These are phyloP conservation scores for Ephydatia muelleri DNA, from an alignment of 37 sponge, comb jelly and placozoan genomes.

Conservation along the genomic window DNA sequence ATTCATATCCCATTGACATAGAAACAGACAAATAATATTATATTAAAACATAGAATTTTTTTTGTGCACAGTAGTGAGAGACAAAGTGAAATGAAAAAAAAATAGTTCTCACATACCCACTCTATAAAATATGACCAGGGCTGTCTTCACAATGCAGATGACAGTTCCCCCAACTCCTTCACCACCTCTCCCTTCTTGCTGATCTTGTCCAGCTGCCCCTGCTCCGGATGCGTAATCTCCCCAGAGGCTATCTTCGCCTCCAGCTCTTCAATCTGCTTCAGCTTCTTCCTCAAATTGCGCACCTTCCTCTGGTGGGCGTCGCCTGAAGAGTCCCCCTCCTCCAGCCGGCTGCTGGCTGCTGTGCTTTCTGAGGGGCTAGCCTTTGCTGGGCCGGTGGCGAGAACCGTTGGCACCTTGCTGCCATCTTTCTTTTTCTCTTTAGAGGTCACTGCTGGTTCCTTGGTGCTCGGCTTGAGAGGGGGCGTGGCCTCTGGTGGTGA, in stretches of 20 bases:
- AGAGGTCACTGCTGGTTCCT: neutral
- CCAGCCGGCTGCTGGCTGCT: neutral
- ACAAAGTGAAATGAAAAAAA: too few relatives aligned
- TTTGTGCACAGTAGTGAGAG: too few relatives aligned
- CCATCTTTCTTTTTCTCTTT: too few relatives aligned
- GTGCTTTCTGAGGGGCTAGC: neutral
- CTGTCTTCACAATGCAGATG: too few relatives aligned
- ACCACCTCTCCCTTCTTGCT: conserved; percentile 40
- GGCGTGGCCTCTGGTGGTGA: neutral
- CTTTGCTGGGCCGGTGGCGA: neutral
- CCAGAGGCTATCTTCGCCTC: conserved; percentile 50
- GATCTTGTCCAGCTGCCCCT: conserved; percentile 65
- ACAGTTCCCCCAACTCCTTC: conserved; percentile 32
- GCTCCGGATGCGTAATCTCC: conserved; percentile 45
- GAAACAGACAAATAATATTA: neutral
- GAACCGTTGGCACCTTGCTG: too few relatives aligned
- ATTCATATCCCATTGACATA: too few relatives aligned
- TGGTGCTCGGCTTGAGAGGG: neutral
- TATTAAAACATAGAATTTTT: too few relatives aligned
- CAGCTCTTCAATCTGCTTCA: conserved; percentile 79
- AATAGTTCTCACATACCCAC: too few relatives aligned
- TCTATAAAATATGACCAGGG: too few relatives aligned
- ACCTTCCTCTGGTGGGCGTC: conserved; percentile 41
- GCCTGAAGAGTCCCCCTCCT: neutral
- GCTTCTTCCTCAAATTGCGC: conserved; percentile 58